Percentiles rank a stretch among this genome's conserved stretches.
Conservation (phyloP, 2,888 invertebrate genomes). For the Elmis aenea region DNA sequence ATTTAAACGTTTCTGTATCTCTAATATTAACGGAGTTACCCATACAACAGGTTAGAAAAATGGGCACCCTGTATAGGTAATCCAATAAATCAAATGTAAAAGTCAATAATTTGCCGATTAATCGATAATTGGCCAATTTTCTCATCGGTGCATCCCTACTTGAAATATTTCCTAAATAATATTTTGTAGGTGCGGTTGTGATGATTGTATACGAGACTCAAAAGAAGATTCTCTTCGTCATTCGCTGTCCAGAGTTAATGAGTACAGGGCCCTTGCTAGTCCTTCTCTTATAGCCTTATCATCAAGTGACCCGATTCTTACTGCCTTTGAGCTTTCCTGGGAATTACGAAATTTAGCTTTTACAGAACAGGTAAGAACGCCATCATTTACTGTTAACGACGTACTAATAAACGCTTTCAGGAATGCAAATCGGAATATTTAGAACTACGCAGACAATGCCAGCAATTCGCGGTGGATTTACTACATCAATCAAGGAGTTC, state of each 20-base stretch:
- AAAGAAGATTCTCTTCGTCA: conserved; percentile 73
- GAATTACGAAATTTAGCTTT: conserved; percentile 84
- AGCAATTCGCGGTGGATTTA: conserved; percentile 86
- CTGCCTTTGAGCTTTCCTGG: conserved; percentile 93
- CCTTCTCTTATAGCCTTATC: conserved; percentile 92
- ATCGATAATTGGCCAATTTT: no score
- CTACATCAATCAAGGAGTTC: conserved; percentile 89
- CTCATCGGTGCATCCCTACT: no score
- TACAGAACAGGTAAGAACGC: conserved; percentile 65
- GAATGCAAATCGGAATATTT: conserved; percentile 90
- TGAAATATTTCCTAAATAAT: no score
- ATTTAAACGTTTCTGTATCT: no score
- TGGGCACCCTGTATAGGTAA: no score
- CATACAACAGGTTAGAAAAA: no score
- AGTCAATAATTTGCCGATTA: no score
- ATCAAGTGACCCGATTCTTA: conserved; percentile 86
- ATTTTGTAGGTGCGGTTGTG: conserved; percentile 72
- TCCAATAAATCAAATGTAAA: no score
- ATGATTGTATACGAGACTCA: conserved; percentile 73
- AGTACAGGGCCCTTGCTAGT: conserved; percentile 87
- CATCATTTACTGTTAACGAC: background rate
- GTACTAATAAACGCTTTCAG: no score
- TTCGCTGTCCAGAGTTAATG: conserved; percentile 85
- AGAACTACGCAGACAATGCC: conserved; percentile 77
- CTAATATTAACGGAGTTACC: no score